Evolutionary conservation across 2,797 vertebrate species (phyloP), one percentile per base, ranked within the genome.

Genomic region (Scleropages formosus): DNA sequence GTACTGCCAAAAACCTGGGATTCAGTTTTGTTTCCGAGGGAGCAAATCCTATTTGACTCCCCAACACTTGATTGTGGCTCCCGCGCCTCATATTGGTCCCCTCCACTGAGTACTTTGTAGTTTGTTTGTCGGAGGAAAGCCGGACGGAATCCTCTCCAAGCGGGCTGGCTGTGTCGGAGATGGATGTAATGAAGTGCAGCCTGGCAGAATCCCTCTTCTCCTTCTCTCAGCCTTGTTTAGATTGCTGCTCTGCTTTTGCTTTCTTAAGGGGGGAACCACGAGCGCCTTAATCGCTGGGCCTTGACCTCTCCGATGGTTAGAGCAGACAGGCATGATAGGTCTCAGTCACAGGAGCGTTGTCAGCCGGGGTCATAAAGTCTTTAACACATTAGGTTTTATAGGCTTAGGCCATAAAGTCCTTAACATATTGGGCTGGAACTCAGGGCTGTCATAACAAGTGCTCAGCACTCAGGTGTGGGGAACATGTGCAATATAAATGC

Each of bases 41-140:
- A 85, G 88, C 88, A 94, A 94, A 94, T 93, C 91, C 93, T 93
- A 93, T 94, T 94, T 93, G 90, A 90, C 92, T 90, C 88, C 88
- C 88, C 90, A 93, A 91, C 92, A 91, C 89, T 93, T 93, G 93
- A 93, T 93, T 93, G 93, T 90, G 90, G 89, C 91, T 88, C 89
- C 83, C 77, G 85, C 80, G 88, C 87, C 91, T 88, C 88, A 87
- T 88, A 88, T 86, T 88, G 86, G 86, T 92, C 89, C 89, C 22
- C 90, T 89, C 87, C 88, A 87, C 86, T 84, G 89, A 92, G 89
- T 85, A 88, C 89, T 89, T n/a, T 89, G 90, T 89, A 92, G 92
- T 93, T 94, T 93, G 89, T 92, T 92, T 93, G 90, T 91, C 90
- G 92, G 88, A 86, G 86, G 87, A 87, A 87, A 88, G 85, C 85